Conservation (phyloP, 2,888 invertebrate species). For the Heliconius ethilla region DNA sequence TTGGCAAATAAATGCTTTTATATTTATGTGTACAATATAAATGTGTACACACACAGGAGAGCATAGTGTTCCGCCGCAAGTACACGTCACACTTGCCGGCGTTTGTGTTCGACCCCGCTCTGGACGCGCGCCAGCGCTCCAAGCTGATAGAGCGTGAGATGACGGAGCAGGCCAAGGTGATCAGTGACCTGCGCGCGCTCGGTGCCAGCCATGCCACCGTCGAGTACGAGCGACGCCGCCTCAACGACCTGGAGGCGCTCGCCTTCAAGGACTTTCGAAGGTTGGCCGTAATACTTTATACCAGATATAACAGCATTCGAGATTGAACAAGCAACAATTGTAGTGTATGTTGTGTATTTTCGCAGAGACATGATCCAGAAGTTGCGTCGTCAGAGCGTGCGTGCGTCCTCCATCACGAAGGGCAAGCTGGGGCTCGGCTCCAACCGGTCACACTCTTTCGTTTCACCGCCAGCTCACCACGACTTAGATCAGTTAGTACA, state of each 20-base stretch:
- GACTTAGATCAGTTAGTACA: slow-evolving; percentile 52
- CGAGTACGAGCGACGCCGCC: slow-evolving; percentile 93
- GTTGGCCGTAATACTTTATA: slow-evolving; percentile 55
- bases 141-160: slow-evolving; percentile 97
- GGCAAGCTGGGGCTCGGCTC: slow-evolving; percentile 89
- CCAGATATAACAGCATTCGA: too few relatives aligned
- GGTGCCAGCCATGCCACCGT: slow-evolving; percentile 95
- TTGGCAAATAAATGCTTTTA: too few relatives aligned
- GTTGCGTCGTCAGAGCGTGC: slow-evolving; percentile 91
- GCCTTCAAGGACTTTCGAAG: slow-evolving; percentile 96
- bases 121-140: slow-evolving; percentile 92
- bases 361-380: slow-evolving; percentile 95
- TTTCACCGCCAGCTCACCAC: slow-evolving; percentile 74
- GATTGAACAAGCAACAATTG: too few relatives aligned
- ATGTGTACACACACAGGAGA: slow-evolving; percentile 75
- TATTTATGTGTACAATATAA: too few relatives aligned
- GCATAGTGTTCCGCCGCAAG: slow-evolving; percentile 85
- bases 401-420: slow-evolving; percentile 87
- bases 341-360: neutral
- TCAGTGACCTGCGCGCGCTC: slow-evolving; percentile 93
- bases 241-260: slow-evolving; percentile 96
- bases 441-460: slow-evolving; percentile 72
- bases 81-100: slow-evolving; percentile 90
- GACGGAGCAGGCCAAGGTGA: slow-evolving; percentile 98
- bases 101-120: slow-evolving; percentile 90